phyloP scores from a whole-genome alignment of 2,797 vertebrate species.

The Squalus acanthias region DNA sequence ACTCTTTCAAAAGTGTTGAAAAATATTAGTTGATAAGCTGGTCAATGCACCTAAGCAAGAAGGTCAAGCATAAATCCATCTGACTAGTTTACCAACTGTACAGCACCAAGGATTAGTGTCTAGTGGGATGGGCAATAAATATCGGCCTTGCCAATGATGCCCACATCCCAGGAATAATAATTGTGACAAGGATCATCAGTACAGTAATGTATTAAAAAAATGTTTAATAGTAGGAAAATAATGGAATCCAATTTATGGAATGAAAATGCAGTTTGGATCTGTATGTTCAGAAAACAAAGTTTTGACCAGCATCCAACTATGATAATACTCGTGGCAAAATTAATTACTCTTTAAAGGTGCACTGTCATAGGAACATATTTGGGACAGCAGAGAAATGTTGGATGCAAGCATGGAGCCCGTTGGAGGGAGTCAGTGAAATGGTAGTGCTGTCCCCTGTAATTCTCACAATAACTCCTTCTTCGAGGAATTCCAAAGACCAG shows the following conservation, averaged over 20 bases:
- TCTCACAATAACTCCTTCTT: background rate
- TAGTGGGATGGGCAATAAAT: background rate
- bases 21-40: background rate
- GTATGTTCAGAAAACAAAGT: background rate
- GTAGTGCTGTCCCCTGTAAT: background rate
- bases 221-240: background rate
- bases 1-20: background rate
- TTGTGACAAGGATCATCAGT: background rate
- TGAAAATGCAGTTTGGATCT: background rate
- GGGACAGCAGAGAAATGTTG: background rate
- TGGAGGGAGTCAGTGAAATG: background rate
- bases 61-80: background rate
- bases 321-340: background rate
- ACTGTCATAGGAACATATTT: background rate
- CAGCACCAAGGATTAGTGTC: too few species aligned
- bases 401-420: background rate
- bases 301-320: background rate
- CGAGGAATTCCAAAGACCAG: background rate
- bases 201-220: background rate
- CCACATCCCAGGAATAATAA: background rate
- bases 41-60: background rate
- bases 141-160: background rate
- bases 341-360: background rate
- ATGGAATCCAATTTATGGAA: background rate
- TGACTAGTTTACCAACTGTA: background rate